phyloP scores from a whole-genome alignment of 2,113 vertebrate species.

The Siniperca knerii region DNA sequence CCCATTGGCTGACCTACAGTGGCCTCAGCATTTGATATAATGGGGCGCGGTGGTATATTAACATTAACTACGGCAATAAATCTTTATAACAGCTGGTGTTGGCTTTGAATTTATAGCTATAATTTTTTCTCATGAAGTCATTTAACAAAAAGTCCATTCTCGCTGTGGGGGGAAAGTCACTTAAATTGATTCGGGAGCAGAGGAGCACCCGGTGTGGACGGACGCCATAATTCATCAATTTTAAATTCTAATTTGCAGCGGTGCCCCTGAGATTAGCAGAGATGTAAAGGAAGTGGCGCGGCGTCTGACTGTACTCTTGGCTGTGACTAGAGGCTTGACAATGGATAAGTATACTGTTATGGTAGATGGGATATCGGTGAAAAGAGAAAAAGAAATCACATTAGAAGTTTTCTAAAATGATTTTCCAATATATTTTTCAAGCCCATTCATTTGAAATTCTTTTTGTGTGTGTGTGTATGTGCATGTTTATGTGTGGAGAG shows the following conservation, averaged over 20 bases:
- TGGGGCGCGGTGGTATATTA: constrained; percentile 56
- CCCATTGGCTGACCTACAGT: constrained; percentile 48
- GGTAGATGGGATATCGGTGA: neutral
- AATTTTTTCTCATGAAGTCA: constrained; percentile 74
- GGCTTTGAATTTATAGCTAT: constrained; percentile 72
- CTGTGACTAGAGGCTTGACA: neutral
- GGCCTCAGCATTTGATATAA: constrained; percentile 52
- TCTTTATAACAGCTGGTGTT: constrained; percentile 76
- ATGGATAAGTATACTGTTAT: neutral
- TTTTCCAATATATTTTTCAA: constrained; percentile 18
- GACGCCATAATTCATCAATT: constrained; percentile 76
- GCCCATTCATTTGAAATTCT: neutral
- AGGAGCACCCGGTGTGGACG: constrained; percentile 48
- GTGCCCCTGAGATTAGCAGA: constrained; percentile 66
- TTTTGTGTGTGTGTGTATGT: neutral
- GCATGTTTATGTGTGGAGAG: neutral
- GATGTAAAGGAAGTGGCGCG: constrained; percentile 33
- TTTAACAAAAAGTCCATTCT: constrained; percentile 73
- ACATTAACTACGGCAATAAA: constrained; percentile 73
- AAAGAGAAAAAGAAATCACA: constrained; percentile 6
- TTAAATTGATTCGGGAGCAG: constrained; percentile 73
- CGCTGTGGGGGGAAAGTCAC: constrained; percentile 62
- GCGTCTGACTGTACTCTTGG: constrained; percentile 7
- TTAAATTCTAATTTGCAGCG: constrained; percentile 67
- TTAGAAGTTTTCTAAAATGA: constrained; percentile 6